Evolutionary conservation across 2,113 vertebrate species (phyloP).

Genomic region (Neogale vison): DNA sequence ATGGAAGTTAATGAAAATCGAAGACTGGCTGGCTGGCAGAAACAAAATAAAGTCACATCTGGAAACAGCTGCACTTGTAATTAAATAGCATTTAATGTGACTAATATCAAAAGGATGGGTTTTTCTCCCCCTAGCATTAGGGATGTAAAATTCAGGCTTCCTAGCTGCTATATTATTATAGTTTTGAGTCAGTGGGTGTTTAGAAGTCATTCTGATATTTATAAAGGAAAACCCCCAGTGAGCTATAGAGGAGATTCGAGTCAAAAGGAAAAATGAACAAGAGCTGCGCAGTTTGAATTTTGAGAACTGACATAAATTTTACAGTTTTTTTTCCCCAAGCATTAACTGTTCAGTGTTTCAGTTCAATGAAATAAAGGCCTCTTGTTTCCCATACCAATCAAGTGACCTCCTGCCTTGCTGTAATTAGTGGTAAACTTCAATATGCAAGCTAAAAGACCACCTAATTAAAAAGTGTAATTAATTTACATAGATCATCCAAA

Average conservation of each 20-base stretch:
- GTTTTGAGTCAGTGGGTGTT: slow-evolving; percentile 67
- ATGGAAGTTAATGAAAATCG: slow-evolving; percentile 65
- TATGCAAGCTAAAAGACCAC: slow-evolving; percentile 77
- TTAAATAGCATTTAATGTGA: slow-evolving; percentile 75
- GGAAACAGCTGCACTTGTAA: slow-evolving; percentile 72
- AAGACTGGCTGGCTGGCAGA: slow-evolving; percentile 54
- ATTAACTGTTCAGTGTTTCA: slow-evolving; percentile 66
- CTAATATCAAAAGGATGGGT: slow-evolving; percentile 61
- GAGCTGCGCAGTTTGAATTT: slow-evolving; percentile 62
- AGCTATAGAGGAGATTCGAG: slow-evolving; percentile 52
- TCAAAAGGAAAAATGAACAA: slow-evolving; percentile 55
- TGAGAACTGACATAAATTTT: slow-evolving; percentile 62
- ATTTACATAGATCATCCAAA: slow-evolving; percentile 79
- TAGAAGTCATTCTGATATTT: slow-evolving; percentile 70
- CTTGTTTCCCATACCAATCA: slow-evolving; percentile 74
- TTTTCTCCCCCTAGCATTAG: slow-evolving; percentile 54
- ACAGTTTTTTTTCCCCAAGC: not conserved
- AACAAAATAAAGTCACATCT: slow-evolving; percentile 76
- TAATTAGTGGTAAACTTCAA: slow-evolving; percentile 78
- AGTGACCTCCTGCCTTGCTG: slow-evolving; percentile 70
- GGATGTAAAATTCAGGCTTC: slow-evolving; percentile 52
- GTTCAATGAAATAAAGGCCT: slow-evolving; percentile 77
- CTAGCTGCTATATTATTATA: not conserved
- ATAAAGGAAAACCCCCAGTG: slow-evolving; percentile 58
- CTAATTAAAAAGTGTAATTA: slow-evolving; percentile 79